Conservation (phyloP, 1,140 invertebrate species). For the Diabrotica undecimpunctata region DNA sequence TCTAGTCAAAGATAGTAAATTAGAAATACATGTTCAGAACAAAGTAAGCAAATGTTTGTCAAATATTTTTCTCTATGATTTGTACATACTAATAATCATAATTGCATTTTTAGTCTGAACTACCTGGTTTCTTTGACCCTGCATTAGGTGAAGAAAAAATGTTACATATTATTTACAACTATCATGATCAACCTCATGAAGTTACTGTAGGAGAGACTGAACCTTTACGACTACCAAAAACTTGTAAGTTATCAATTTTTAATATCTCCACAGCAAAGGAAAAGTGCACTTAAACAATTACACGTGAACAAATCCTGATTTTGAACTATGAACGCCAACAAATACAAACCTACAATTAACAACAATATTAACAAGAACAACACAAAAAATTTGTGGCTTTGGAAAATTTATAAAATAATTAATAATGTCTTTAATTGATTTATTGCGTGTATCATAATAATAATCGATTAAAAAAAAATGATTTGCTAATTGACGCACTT, state of each 20-base stretch:
- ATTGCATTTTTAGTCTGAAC: constrained; percentile 69
- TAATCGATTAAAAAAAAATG: too few species aligned
- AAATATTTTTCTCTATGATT: not conserved
- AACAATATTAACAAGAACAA: too few species aligned
- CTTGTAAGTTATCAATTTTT: constrained; percentile 33
- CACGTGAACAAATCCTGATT: not conserved
- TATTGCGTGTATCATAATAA: too few species aligned
- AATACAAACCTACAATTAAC: too few species aligned
- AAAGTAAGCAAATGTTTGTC: constrained; percentile 62
- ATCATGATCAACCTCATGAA: constrained; percentile 72
- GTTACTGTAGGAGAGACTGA: constrained; percentile 79
- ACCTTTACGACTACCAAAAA: constrained; percentile 69
- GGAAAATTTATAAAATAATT: too few species aligned
- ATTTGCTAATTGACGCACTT: too few species aligned
- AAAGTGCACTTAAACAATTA: not conserved
- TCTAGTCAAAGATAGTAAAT: constrained; percentile 84
- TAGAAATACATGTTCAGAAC: constrained; percentile 78
- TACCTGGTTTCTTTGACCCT: constrained; percentile 96
- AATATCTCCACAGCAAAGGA: not conserved
- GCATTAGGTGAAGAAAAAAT: constrained; percentile 90
- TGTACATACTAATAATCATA: not conserved
- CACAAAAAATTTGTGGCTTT: too few species aligned
- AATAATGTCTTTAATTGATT: too few species aligned
- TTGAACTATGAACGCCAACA: too few species aligned
- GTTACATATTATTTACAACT: constrained; percentile 83